Conservation (phyloP, 2,113 vertebrate genomes). For the Rhineura floridana region DNA sequence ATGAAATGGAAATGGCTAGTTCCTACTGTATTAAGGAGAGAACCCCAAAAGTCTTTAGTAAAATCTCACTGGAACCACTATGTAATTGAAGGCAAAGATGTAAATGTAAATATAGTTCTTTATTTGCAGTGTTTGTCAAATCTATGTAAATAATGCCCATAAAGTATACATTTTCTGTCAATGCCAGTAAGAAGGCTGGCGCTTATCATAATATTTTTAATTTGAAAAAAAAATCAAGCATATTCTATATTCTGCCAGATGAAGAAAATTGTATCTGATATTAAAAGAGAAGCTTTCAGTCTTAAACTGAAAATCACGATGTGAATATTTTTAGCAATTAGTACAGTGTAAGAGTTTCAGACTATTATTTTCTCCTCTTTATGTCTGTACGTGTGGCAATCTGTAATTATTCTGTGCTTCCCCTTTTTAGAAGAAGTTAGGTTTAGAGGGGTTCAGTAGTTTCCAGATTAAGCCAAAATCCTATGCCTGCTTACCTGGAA, state of each 20-base stretch:
- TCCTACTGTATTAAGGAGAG: neutral
- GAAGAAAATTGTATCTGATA: constrained; percentile 15
- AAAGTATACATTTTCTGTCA: constrained; percentile 16
- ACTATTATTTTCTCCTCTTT: neutral
- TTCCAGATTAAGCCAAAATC: neutral
- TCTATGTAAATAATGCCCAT: neutral
- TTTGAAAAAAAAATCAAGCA: neutral
- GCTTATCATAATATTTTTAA: constrained; percentile 4
- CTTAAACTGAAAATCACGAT: neutral
- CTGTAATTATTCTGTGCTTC: too few species aligned
- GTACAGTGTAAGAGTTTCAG: neutral
- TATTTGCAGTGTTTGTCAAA: neutral
- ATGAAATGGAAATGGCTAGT: neutral
- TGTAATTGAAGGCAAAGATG: too few species aligned
- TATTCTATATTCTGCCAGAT: neutral
- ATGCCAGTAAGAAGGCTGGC: neutral
- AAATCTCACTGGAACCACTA: neutral
- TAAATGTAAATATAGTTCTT: too few species aligned
- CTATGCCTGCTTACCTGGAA: too few species aligned
- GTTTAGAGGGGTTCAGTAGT: neutral
- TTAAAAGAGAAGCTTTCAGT: neutral
- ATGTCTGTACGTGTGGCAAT: too few species aligned
- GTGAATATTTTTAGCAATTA: too few species aligned
- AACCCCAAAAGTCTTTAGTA: neutral
- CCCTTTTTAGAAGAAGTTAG: neutral